Evolutionary conservation across 2,113 vertebrate species (phyloP).

Genomic region (Ochotona princeps): DNA sequence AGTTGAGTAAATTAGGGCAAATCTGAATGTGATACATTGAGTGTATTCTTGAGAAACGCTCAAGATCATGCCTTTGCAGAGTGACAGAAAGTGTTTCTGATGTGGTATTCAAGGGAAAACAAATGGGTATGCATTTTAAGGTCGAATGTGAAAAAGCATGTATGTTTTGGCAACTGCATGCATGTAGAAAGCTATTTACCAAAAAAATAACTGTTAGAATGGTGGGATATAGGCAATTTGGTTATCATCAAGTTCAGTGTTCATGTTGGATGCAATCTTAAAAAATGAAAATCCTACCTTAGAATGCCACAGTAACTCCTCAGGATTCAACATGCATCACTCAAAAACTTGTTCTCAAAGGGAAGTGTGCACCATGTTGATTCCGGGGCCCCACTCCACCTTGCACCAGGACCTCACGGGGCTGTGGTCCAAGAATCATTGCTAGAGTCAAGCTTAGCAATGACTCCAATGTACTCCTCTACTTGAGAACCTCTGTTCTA

Average conservation of each 20-base stretch:
- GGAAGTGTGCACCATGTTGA: background rate
- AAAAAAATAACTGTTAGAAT: constrained; percentile 9
- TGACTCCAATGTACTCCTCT: background rate
- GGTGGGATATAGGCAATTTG: background rate
- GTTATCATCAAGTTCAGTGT: constrained; percentile 19
- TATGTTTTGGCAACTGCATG: background rate
- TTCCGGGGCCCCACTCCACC: background rate
- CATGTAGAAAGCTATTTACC: background rate
- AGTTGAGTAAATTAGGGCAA: background rate
- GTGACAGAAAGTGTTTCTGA: background rate
- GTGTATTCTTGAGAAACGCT: background rate
- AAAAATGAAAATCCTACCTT: background rate
- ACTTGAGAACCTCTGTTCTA: constrained; percentile 43
- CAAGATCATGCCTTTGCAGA: background rate
- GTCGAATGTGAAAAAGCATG: background rate
- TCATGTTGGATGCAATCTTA: constrained; percentile 46
- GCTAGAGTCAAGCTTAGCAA: background rate
- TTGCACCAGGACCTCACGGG: background rate
- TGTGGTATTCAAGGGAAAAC: background rate
- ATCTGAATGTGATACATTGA: too few relatives aligned
- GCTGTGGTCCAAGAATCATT: background rate
- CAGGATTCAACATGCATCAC: background rate
- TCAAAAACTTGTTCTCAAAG: background rate
- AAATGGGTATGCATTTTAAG: background rate
- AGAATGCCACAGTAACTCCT: background rate